Conservation (phyloP, 2,113 vertebrate genomes). For the Mormyrus lacerda region DNA sequence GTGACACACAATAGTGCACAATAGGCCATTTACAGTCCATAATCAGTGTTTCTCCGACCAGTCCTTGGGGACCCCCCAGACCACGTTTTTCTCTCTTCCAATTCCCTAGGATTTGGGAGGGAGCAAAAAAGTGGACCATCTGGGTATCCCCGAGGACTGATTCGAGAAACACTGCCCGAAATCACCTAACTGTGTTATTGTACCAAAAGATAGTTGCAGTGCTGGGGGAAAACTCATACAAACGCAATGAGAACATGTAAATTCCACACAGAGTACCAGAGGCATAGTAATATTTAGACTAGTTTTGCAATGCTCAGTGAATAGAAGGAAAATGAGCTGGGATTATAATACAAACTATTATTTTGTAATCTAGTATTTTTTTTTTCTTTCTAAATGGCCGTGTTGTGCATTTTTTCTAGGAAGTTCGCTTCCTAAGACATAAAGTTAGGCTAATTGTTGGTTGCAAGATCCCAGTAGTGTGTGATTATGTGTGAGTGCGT, state of each 20-base stretch:
- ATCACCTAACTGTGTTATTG: not conserved
- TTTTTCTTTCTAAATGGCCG: not conserved
- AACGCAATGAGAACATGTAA: not conserved
- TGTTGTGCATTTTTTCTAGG: not conserved
- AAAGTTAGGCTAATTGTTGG: not conserved
- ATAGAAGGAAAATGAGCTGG: not conserved
- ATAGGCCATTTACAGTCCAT: not conserved
- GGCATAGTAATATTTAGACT: not conserved
- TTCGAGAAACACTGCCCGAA: not conserved
- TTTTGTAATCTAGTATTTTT: not conserved
- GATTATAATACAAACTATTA: not conserved
- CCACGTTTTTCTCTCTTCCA: too few relatives aligned
- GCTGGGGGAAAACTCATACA: not conserved
- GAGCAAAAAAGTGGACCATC: too few relatives aligned
- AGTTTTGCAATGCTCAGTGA: not conserved
- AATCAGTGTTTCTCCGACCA: not conserved
- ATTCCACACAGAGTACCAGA: not conserved
- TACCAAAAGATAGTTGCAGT: not conserved
- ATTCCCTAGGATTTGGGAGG: too few relatives aligned
- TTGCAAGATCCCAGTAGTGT: not conserved
- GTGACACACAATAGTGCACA: not conserved
- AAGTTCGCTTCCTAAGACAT: not conserved
- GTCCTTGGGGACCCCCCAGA: not conserved
- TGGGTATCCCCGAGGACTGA: not conserved
- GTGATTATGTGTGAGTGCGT: not conserved